Base-by-base conservation (phyloP, 2,113 vertebrate species). In the Passer montanus region DNA sequence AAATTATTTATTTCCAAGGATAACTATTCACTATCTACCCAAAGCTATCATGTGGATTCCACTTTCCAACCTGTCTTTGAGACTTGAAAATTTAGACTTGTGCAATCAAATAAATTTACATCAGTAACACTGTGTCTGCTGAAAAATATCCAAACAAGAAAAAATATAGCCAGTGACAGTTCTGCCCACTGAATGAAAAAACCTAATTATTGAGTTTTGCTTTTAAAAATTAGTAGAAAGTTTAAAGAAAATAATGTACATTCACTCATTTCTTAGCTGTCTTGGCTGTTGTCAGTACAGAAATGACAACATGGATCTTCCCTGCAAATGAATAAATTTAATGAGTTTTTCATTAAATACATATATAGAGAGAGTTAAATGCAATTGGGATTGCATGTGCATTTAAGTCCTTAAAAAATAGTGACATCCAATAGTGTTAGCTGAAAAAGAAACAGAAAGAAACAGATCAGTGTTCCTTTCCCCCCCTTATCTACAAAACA, bases 51-150 rank as follows among this genome's bases (percentile, higher is more conserved):
- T 2, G 12, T 11, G 15, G 23, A 21, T 91, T 52, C 31, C 17
- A 20, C 55, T 80, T 73, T 23, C 24, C 1, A 5, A 39, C 24
- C 37, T 6, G 8, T n/a, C 37, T 68, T 1, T 0, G 0, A 84
- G 16, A 66, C 52, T 23, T 70, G 19, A 79, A 86, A 85, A 72
- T 44, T 30, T 47, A 79, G 33, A 39, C 24, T 37, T n/a, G 5
- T 59, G n/a, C 10, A 85, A 68, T 56, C 18, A 84, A 92, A 85
- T 9, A 78, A 84, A 72, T 6, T 10, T 33, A 30, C 21, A 50
- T 44, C 10, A 78, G 15, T 74, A 81, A 39, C 2, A 6, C 15
- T 39, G 37, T 23, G 52, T 3, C 26, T 27, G 5, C 31, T 17
- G 53, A 50, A 69, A 80, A 90, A 52, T 46, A 15, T 8, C 10